Conservation (phyloP, 2,113 vertebrate genomes). For the Lepus europaeus region DNA sequence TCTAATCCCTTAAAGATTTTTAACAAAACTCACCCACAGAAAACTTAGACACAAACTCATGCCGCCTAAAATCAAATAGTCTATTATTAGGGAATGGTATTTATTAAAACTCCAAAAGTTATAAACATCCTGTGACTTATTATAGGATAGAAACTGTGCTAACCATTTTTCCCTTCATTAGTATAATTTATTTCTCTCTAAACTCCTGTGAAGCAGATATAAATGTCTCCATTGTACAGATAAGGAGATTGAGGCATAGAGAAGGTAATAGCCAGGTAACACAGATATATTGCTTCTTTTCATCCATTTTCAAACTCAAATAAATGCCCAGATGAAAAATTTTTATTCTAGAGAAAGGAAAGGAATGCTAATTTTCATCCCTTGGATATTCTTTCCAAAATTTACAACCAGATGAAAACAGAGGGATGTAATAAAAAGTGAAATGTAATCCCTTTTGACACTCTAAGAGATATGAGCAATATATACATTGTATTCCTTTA, state of each 20-base stretch:
- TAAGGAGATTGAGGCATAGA: background rate
- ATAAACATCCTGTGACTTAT: background rate
- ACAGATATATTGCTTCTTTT: background rate
- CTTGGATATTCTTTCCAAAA: conserved; percentile 37
- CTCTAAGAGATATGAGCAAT: conserved; percentile 39
- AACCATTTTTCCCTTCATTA: background rate
- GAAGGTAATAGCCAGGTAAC: background rate
- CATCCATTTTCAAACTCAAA: background rate
- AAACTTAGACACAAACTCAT: background rate
- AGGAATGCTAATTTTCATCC: background rate
- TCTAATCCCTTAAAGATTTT: background rate
- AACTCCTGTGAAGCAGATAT: background rate
- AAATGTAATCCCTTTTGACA: conserved; percentile 49
- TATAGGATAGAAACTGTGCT: background rate
- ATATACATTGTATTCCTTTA: conserved; percentile 49
- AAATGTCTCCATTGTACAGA: background rate
- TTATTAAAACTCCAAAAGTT: conserved; percentile 19
- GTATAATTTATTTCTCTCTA: background rate
- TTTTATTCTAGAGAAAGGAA: conserved; percentile 43
- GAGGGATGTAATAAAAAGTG: conserved; percentile 34
- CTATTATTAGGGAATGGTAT: background rate
- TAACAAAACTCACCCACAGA: background rate
- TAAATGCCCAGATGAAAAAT: conserved; percentile 3
- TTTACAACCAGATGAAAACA: conserved; percentile 63
- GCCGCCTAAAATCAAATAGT: background rate